These are phyloP conservation scores for Cephus cinctus DNA, from an alignment of 1,140 invertebrate genomes.

Conservation along the genomic window DNA sequence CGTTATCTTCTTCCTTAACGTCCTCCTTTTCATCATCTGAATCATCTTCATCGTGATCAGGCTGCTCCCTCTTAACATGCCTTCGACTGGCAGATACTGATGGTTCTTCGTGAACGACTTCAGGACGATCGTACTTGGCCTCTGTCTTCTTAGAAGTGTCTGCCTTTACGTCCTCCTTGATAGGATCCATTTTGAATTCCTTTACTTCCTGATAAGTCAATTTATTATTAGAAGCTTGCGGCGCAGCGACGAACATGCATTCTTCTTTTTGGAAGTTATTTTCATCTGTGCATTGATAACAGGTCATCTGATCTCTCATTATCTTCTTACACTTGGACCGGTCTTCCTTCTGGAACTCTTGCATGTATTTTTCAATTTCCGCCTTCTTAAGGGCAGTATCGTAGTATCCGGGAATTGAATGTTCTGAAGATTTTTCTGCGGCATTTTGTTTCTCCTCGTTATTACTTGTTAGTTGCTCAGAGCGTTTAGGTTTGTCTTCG, in stretches of 20 bases:
- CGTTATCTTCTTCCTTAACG: constrained; percentile 15
- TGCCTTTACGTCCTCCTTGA: constrained; percentile 19
- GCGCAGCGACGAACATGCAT: constrained; percentile 69
- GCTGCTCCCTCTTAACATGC: constrained; percentile 12
- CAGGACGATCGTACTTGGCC: no score
- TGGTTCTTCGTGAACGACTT: constrained; percentile 15
- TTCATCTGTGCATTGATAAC: constrained; percentile 68
- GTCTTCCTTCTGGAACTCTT: constrained; percentile 69
- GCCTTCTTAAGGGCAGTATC: constrained; percentile 40
- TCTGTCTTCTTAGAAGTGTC: no score
- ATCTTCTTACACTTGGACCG: constrained; percentile 69
- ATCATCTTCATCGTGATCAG: constrained; percentile 16
- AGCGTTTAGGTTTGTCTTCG: not conserved
- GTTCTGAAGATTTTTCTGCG: no score
- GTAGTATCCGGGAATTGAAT: not conserved
- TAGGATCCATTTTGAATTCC: constrained; percentile 15
- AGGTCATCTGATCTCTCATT: constrained; percentile 71
- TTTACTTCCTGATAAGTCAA: constrained; percentile 8
- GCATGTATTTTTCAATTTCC: constrained; percentile 68
- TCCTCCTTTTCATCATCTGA: constrained; percentile 13
- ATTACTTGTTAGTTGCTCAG: not conserved
- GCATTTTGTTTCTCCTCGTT: no score
- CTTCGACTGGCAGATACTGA: not conserved
- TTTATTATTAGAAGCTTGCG: constrained; percentile 20
- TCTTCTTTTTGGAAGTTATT: constrained; percentile 70